phyloP scores from a whole-genome alignment of 2,888 invertebrate species.

The Morpho deidamia region DNA sequence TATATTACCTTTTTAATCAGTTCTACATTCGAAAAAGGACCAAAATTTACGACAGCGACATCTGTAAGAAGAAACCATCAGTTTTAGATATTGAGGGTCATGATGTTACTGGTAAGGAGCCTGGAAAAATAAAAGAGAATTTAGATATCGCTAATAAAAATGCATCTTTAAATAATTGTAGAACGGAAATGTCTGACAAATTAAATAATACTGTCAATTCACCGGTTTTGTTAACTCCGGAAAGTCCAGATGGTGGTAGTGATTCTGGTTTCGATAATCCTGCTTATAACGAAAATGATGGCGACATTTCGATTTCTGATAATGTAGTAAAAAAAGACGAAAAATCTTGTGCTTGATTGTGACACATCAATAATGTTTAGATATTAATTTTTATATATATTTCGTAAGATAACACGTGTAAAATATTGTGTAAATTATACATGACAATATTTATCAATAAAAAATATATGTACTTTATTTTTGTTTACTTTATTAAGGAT shows the following conservation, averaged over 20 bases:
- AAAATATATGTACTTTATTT: not conserved
- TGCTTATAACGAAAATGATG: conserved; percentile 58
- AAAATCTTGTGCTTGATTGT: conserved; percentile 34
- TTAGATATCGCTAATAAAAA: conserved; percentile 48
- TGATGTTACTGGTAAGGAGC: conserved; percentile 39
- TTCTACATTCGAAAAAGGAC: conserved; percentile 80
- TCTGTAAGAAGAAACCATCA: conserved; percentile 76
- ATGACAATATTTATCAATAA: conserved; percentile 18
- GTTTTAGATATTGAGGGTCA: conserved; percentile 50
- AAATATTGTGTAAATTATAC: conserved; percentile 21
- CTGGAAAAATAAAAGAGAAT: conserved; percentile 34
- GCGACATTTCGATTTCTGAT: conserved; percentile 28
- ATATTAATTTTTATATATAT: conserved; percentile 26
- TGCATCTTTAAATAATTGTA: conserved; percentile 28
- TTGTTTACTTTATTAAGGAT: too few species aligned
- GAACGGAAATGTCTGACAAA: conserved; percentile 22
- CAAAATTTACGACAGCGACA: conserved; percentile 72
- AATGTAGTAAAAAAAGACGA: conserved; percentile 36
- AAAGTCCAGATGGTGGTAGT: conserved; percentile 64
- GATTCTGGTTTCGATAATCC: conserved; percentile 71
- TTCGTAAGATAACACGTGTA: conserved; percentile 9
- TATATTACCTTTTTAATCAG: conserved; percentile 84
- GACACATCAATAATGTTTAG: conserved; percentile 23
- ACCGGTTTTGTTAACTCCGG: conserved; percentile 40
- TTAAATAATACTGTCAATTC: conserved; percentile 25